These are phyloP conservation scores for Galeopterus variegatus DNA, from an alignment of 2,113 vertebrate species.

Conservation along the genomic window DNA sequence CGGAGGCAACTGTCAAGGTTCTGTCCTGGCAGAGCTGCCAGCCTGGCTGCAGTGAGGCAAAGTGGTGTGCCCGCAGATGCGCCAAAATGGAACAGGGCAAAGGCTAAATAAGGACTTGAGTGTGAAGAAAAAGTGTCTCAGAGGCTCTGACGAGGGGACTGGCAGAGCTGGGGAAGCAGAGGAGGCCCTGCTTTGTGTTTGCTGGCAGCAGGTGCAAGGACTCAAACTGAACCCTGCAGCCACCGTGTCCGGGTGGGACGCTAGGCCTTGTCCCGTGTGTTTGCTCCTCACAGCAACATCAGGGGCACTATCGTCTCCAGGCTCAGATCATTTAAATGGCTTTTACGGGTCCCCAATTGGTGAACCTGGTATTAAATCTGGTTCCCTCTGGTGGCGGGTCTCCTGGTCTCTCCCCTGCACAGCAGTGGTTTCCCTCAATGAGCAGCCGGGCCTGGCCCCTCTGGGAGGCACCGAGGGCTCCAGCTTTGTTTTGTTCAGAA, in stretches of 20 bases:
- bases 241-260: neutral
- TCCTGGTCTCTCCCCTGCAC: neutral
- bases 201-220: neutral
- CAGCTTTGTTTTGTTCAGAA: neutral
- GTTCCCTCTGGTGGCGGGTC: neutral
- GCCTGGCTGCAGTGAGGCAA: accelerated
- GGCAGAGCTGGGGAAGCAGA: neutral
- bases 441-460: neutral
- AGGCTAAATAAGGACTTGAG: neutral
- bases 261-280: neutral
- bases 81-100: neutral
- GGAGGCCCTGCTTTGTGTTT: no score
- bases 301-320: neutral
- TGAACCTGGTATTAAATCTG: neutral
- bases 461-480: neutral
- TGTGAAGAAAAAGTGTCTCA: neutral
- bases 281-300: neutral
- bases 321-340: no score
- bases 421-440: neutral
- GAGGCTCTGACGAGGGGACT: neutral
- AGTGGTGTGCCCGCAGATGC: accelerated
- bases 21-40: neutral
- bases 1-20: neutral
- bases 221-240: neutral
- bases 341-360: neutral